Percentiles rank a stretch among this genome's conserved stretches.
Conservation (phyloP, 2,888 invertebrate genomes). For the Limnephilus lunatus region DNA sequence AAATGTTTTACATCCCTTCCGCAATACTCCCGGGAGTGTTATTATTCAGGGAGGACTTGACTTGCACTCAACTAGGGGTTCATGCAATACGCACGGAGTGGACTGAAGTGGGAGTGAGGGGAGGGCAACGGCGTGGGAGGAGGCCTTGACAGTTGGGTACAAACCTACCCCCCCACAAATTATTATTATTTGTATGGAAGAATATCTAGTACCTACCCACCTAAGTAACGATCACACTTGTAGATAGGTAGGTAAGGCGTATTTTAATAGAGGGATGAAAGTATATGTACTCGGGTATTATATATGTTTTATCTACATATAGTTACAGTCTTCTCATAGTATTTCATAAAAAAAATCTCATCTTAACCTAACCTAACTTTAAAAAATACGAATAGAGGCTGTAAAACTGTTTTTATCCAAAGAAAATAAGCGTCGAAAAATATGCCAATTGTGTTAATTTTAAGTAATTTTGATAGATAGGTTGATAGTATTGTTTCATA, state of each 20-base stretch:
- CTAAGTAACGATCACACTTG: neutral
- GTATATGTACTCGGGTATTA: neutral
- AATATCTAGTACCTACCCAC: neutral
- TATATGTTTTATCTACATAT: neutral
- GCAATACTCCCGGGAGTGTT: neutral
- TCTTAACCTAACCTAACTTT: neutral
- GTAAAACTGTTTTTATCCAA: neutral
- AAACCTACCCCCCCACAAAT: neutral
- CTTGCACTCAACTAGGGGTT: neutral
- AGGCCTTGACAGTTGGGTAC: neutral
- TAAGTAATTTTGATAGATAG: no score
- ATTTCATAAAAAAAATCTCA: neutral
- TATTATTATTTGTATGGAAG: neutral
- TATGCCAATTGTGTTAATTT: no score
- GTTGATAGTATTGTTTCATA: no score
- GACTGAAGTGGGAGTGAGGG: neutral
- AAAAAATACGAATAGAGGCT: neutral
- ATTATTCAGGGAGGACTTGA: conserved; percentile 34
- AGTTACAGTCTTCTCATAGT: neutral
- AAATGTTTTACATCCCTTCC: conserved; percentile 7
- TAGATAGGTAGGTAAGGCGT: neutral
- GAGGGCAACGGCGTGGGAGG: neutral
- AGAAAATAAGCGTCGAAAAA: neutral
- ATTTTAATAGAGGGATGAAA: neutral
- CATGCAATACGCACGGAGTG: neutral